These are phyloP conservation scores for Calidris pygmaea DNA, from an alignment of 2,113 vertebrate species.

Conservation along the genomic window DNA sequence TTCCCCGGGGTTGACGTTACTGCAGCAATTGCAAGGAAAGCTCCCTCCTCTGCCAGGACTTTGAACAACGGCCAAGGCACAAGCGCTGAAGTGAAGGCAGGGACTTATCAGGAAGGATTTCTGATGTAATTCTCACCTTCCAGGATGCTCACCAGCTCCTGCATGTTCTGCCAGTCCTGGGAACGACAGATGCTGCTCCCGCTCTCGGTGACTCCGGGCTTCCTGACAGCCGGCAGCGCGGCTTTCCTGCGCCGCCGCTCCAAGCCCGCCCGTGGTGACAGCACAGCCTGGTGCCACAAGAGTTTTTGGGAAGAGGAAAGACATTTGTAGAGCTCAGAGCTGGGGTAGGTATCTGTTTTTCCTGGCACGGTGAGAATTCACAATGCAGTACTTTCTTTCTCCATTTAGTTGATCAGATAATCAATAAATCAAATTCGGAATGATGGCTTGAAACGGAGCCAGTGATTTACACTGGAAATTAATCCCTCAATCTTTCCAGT, in stretches of 20 bases:
- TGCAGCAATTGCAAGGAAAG: not conserved
- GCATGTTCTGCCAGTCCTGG: constrained; percentile 22
- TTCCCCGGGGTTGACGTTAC: not conserved
- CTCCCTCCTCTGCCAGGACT: not conserved
- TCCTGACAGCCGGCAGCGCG: constrained; percentile 32
- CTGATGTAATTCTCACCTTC: constrained; percentile 57
- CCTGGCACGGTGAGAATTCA: not conserved
- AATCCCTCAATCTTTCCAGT: constrained; percentile 23
- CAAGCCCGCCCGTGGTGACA: not conserved
- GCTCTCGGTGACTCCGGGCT: constrained; percentile 2
- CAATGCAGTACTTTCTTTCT: not conserved
- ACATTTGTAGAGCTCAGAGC: not conserved
- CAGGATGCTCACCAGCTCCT: constrained; percentile 34
- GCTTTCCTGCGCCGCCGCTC: not conserved
- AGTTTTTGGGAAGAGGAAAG: not conserved
- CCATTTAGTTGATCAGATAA: constrained; percentile 12
- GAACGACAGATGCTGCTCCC: constrained; percentile 14
- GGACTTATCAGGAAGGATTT: not conserved
- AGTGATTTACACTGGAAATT: constrained; percentile 50
- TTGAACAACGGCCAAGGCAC: not conserved
- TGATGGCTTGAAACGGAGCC: not conserved
- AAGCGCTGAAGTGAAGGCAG: not conserved
- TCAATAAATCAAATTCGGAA: constrained; percentile 36
- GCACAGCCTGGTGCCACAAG: not conserved
- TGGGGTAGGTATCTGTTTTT: not conserved